Percentiles rank a stretch among this genome's conserved stretches.
phyloP scores from a whole-genome alignment of 2,113 vertebrate species.

The Galbula dea region DNA sequence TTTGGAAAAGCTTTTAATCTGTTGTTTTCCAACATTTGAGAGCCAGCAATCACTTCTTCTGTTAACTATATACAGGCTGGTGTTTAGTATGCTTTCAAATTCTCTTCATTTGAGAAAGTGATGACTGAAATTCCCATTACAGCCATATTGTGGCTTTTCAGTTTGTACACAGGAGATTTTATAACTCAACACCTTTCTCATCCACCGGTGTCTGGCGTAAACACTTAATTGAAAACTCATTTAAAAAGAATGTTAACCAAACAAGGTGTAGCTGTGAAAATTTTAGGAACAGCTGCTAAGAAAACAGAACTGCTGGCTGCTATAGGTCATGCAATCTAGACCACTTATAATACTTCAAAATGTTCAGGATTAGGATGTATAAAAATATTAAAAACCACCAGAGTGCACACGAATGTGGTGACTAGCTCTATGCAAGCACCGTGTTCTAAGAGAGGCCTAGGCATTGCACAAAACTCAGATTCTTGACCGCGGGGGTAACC shows the following conservation, averaged over 20 bases:
- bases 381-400: slow-evolving; percentile 64
- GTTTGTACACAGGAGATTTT: not conserved
- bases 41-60: not conserved
- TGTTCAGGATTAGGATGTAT: slow-evolving; percentile 51
- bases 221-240: slow-evolving; percentile 24
- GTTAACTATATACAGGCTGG: slow-evolving; percentile 46
- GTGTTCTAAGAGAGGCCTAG: slow-evolving; percentile 56
- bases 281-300: slow-evolving; percentile 18
- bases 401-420: slow-evolving; percentile 56
- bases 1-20: not conserved
- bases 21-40: not conserved
- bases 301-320: slow-evolving; percentile 6
- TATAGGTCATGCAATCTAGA: slow-evolving; percentile 64
- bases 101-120: slow-evolving; percentile 39
- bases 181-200: not conserved
- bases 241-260: slow-evolving; percentile 11
- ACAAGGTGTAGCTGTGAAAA: slow-evolving; percentile 18
- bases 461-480: slow-evolving; percentile 45
- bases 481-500: not conserved
- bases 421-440: slow-evolving; percentile 58
- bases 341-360: slow-evolving; percentile 31
- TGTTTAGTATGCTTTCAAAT: slow-evolving; percentile 4
- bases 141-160: not conserved
- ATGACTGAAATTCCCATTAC: not conserved
- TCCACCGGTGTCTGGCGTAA: slow-evolving; percentile 26